Evolutionary conservation across 2,797 vertebrate species (phyloP).

Genomic region (Sebastes hubbsi): DNA sequence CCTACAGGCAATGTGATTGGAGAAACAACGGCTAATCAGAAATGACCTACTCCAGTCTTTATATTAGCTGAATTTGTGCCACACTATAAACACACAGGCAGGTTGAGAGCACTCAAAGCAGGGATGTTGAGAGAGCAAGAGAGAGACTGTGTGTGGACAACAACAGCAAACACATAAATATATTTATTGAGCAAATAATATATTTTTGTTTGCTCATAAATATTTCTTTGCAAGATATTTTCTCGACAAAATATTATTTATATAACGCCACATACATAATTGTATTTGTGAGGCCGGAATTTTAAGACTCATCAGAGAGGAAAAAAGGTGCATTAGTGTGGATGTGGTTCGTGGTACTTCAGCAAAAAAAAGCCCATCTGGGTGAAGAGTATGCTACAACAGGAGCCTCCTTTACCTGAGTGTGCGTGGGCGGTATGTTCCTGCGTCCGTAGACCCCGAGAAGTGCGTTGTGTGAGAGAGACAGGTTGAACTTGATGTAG

Average conservation of each 20-base stretch:
- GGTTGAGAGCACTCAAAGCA: background rate
- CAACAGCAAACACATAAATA: background rate
- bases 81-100: background rate
- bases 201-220: background rate
- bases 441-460: conserved; percentile 95
- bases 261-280: background rate
- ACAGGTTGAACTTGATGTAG: conserved; percentile 96
- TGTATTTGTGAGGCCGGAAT: background rate
- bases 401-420: conserved; percentile 85
- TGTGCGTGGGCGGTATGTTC: conserved; percentile 96
- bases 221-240: background rate
- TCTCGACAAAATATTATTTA: background rate
- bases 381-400: conserved; percentile 39
- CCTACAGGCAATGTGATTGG: background rate
- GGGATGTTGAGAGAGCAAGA: background rate
- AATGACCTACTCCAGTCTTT: background rate
- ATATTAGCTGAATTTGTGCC: conserved; percentile 8
- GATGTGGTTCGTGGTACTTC: conserved; percentile 2
- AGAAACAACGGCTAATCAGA: background rate
- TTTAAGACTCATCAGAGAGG: background rate
- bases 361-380: conserved; percentile 48
- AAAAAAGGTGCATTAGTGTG: background rate
- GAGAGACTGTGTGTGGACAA: background rate
- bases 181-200: background rate
- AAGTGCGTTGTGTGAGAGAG: conserved; percentile 92